Conservation (phyloP, 2,888 invertebrate genomes). For the Troides helena region DNA sequence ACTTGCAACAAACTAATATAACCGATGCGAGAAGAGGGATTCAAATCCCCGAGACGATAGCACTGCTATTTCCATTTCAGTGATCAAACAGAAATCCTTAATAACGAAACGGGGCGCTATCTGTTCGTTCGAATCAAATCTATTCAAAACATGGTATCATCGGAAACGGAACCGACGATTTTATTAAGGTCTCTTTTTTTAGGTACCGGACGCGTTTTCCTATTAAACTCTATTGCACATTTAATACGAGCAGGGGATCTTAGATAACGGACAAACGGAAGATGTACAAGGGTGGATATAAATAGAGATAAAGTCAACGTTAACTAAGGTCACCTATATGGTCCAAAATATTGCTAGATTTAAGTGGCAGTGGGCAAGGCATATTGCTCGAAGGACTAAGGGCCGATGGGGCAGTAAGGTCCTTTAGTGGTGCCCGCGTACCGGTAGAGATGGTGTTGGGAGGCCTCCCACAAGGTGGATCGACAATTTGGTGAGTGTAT, state of each 20-base stretch:
- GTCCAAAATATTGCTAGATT: too few species aligned
- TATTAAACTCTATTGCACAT: background rate
- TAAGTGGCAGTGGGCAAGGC: too few species aligned
- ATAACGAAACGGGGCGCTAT: constrained; percentile 27
- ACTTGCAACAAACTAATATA: constrained; percentile 20
- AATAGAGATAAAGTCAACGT: background rate
- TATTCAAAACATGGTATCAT: constrained; percentile 28
- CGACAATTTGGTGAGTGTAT: too few species aligned
- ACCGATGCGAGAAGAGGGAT: constrained; percentile 15
- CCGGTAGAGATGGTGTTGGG: too few species aligned
- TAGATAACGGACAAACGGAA: background rate
- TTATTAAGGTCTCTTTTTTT: constrained; percentile 15
- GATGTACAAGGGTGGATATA: background rate
- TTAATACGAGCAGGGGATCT: background rate
- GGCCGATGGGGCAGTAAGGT: too few species aligned
- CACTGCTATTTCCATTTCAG: constrained; percentile 25
- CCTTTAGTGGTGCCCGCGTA: too few species aligned
- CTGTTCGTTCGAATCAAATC: constrained; percentile 25
- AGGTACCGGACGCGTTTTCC: constrained; percentile 1
- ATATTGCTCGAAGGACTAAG: too few species aligned
- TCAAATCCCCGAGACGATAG: constrained; percentile 27
- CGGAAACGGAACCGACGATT: constrained; percentile 20
- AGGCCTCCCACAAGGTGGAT: too few species aligned
- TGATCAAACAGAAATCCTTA: constrained; percentile 30
- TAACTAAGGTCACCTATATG: background rate